These are phyloP conservation scores for Meda fulgida DNA, from an alignment of 2,797 vertebrate genomes.

Conservation along the genomic window DNA sequence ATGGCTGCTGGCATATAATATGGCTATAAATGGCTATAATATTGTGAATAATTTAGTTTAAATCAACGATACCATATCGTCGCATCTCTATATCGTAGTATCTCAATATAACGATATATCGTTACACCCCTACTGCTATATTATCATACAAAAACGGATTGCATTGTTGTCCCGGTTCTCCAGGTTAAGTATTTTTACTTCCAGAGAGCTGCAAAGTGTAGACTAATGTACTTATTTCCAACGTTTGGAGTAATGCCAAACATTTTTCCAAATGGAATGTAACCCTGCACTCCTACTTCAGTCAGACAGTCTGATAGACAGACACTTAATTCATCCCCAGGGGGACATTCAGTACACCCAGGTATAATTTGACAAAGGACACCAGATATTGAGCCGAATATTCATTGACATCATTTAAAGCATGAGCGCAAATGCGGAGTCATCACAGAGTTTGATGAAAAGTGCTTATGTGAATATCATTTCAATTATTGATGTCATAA, in stretches of 20 bases:
- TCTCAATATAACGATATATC: neutral
- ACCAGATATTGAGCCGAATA: slow-evolving; percentile 13
- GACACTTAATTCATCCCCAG: slow-evolving; percentile 16
- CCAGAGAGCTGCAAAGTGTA: neutral
- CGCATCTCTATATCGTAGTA: no score
- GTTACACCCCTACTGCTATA: slow-evolving; percentile 8
- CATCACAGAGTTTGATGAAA: slow-evolving; percentile 28
- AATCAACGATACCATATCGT: no score
- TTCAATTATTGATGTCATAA: slow-evolving; percentile 31
- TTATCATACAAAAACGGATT: slow-evolving; percentile 8
- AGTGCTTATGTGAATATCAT: slow-evolving; percentile 27
- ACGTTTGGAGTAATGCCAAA: neutral
- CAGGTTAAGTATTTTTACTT: slow-evolving; percentile 2
- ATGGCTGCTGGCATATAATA: no score
- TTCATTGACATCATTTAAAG: slow-evolving; percentile 26
- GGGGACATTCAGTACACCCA: slow-evolving; percentile 16
- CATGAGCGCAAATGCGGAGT: slow-evolving; percentile 24
- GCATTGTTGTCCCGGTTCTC: neutral
- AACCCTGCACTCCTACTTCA: neutral
- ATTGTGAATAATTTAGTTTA: no score
- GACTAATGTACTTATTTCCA: slow-evolving; percentile 22
- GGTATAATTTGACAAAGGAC: slow-evolving; percentile 21
- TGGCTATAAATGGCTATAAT: no score
- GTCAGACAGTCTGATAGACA: slow-evolving; percentile 17
- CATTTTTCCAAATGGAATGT: slow-evolving; percentile 13